phyloP scores from a whole-genome alignment of 2,797 vertebrate species.

The Mus caroli region DNA sequence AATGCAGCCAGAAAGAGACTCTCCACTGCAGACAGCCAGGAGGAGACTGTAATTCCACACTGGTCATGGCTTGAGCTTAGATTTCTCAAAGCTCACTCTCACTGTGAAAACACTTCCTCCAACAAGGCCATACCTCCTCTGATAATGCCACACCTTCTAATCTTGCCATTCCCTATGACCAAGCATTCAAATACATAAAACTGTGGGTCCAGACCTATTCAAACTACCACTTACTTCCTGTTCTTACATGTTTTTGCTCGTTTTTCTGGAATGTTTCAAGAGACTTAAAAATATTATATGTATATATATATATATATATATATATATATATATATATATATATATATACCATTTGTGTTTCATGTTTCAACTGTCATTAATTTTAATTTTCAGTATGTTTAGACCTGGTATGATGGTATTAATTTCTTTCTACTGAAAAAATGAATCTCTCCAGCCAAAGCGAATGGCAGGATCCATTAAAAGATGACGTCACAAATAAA shows the following conservation, averaged over 20 bases:
- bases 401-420: background rate
- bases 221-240: background rate
- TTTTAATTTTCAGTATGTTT: background rate
- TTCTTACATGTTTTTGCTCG: background rate
- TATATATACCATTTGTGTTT: background rate
- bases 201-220: background rate
- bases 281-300: no score
- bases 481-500: background rate
- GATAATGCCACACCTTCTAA: background rate
- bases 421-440: background rate
- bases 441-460: background rate
- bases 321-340: no score
- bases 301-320: no score
- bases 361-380: background rate
- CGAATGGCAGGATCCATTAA: background rate
- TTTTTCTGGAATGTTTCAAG: background rate
- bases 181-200: background rate
- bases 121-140: background rate
- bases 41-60: background rate
- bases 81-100: background rate
- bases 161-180: background rate
- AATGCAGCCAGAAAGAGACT: background rate
- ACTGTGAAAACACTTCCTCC: background rate
- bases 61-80: background rate
- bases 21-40: background rate